Evolutionary conservation across 2,113 vertebrate genomes (phyloP).

Genomic region (Macquaria australasica): DNA sequence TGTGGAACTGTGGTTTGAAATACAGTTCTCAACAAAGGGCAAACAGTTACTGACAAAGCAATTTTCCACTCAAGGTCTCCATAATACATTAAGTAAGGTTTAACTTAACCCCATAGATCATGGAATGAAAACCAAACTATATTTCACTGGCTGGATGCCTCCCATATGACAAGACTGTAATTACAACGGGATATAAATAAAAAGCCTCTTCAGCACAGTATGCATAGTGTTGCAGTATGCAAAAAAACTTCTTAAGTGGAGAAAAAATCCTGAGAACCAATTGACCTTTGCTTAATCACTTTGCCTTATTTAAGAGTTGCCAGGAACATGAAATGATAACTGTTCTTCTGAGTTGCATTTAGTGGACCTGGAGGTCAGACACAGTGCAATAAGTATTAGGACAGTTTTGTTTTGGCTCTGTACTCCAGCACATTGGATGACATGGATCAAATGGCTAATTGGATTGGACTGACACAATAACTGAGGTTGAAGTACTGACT

Average conservation of each 20-base stretch:
- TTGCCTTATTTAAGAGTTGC: background rate
- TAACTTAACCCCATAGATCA: conserved; percentile 59
- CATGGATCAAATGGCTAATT: background rate
- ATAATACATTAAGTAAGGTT: conserved; percentile 61
- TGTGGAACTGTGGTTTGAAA: conserved; percentile 65
- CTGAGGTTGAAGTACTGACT: background rate
- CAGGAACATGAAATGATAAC: conserved; percentile 11
- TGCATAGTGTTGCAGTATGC: conserved; percentile 31
- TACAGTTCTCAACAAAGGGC: conserved; percentile 71
- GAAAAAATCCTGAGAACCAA: conserved; percentile 35
- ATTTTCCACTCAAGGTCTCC: conserved; percentile 76
- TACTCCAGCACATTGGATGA: background rate
- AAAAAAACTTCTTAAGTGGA: conserved; percentile 10
- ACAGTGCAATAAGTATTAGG: background rate
- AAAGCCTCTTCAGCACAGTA: conserved; percentile 30
- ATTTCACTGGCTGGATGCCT: conserved; percentile 46
- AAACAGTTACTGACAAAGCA: conserved; percentile 74
- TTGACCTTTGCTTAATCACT: conserved; percentile 34
- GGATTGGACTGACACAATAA: background rate
- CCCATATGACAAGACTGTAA: conserved; percentile 58
- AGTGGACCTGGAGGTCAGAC: conserved; percentile 23
- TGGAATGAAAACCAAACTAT: conserved; percentile 37
- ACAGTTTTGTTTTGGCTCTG: conserved; percentile 8
- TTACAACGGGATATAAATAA: conserved; percentile 65
- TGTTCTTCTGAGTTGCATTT: conserved; percentile 1